phyloP scores from a whole-genome alignment of 1,140 invertebrate species.

The Piezodorus guildinii region DNA sequence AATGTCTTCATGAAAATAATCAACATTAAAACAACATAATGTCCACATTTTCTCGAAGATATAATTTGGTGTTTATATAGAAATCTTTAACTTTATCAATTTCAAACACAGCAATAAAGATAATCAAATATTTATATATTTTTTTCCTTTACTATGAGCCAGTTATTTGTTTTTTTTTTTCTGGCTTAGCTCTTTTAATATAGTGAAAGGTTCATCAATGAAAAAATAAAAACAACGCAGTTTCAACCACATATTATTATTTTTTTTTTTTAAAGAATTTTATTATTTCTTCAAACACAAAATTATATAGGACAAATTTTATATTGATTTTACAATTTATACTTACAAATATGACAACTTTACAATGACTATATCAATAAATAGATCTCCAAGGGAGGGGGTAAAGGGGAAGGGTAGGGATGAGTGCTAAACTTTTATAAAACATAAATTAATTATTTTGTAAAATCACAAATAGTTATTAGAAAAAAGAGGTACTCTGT shows the following conservation, averaged over 20 bases:
- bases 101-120: neutral
- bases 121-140: neutral
- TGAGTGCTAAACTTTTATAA: constrained; percentile 7
- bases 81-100: neutral
- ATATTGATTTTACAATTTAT: constrained; percentile 24
- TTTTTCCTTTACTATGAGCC: neutral
- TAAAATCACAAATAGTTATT: constrained; percentile 1
- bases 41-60: neutral
- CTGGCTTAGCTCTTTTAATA: neutral
- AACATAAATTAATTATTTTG: constrained; percentile 1
- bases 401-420: neutral
- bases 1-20: too few relatives aligned
- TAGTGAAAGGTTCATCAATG: neutral
- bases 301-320: constrained; percentile 28
- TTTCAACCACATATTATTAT: constrained; percentile 27
- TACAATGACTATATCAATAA: constrained; percentile 28
- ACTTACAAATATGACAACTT: constrained; percentile 27
- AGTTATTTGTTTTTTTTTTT: neutral
- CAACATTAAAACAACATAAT: too few relatives aligned
- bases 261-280: constrained; percentile 26
- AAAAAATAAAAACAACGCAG: constrained; percentile 7
- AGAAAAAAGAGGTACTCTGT: constrained; percentile 5
- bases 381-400: constrained; percentile 15
- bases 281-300: constrained; percentile 28
- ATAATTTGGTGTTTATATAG: neutral